Evolutionary conservation across 2,797 vertebrate species (phyloP), one percentile per base, ranked within the genome.

Genomic region (Halcyon badia): DNA sequence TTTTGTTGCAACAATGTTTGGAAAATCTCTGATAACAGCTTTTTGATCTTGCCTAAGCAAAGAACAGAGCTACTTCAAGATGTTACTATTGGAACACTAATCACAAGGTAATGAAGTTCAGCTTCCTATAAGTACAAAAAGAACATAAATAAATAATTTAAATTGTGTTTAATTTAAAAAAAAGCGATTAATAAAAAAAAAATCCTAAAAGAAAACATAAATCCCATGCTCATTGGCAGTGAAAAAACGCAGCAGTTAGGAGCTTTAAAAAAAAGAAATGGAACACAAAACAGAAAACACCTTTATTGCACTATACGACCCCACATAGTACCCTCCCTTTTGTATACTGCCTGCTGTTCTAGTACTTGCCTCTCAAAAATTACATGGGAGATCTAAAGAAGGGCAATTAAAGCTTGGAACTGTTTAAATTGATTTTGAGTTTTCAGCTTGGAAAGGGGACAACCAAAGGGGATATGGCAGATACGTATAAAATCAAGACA

Each of bases 401-500:
- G 49, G 31, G 54, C 72, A 97, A 95, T 95, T 94, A 95, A 71
- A 88, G 30, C 83, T 90, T 96, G 92, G 92, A 96, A 87, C 90
- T 70, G 58, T 54, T 93, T 94, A 90, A 92, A 94, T 58, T 76
- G 52, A 56, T 90, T 86, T 69, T 35, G 94, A 90, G 62, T 86
- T 95, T 83, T 94, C 83, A 83, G 49, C 66, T 52, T 90, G 95
- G 86, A 96, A 97, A 81, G n/a, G 37, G 30, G 33, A 93, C 91
- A 88, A 16, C 25, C 86, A 65, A 94, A 90, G n/a, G 54, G 90
- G 30, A 79, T 91, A 94, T 72, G 90, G 90, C 83, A 94, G 37
- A 95, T 88, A 90, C 13, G 54, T 79, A 79, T 83, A 94, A 95
- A 97, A 94, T 49, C 83, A 95, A 65, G 41, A 94, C 42, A 95